Base-by-base conservation (phyloP, 2,888 invertebrate genomes). In the Epinotia nisella region DNA sequence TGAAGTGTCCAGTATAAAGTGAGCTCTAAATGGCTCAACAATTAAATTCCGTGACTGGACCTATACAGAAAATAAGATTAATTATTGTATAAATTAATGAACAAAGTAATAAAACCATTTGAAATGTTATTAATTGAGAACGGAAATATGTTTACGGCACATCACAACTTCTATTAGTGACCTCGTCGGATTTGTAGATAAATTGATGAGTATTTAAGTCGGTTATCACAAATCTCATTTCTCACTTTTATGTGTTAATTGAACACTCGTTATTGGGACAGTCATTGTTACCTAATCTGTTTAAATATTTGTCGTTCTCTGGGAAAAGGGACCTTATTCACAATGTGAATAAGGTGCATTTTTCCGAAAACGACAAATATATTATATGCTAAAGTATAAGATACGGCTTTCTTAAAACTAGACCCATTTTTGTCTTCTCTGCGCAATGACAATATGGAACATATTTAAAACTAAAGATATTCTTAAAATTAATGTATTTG, bases 301-400 rank as follows among this genome's bases (percentile, higher is more conserved):
- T 7, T n/a, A 15, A 13, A 4, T 45, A 49, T 49, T 49, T 49
- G 49, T 49, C 15, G 49, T 49, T 49, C 1, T 49, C 49, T 49
- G 49, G 49, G 49, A 49, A 49, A 49, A 49, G 15, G 49, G 49
- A 49, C 13, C 49, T 49, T 49, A 49, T 49, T 5, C 49, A 7
- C 5, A n/a, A 5, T n/a, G 3, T 0, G 49, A 4, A 49, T n/a
- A 49, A 49, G 49, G 49, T 49, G n/a, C 15, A 15, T 49, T 49
- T 49, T 49, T n/a, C n/a, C n/a, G 49, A n/a, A 49, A 49, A 49
- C 49, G 49, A 49, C n/a, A 49, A 49, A 49, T 49, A 7, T n/a
- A 49, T n/a, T 4, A 15, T n/a, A 45, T 13, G n/a, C n/a, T n/a
- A 49, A 0, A 49, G 3, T 49, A 49, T n/a, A 29, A 29, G 45